Evolutionary conservation across 2,888 invertebrate species (phyloP).

Genomic region (Habrosyne pyritoides): DNA sequence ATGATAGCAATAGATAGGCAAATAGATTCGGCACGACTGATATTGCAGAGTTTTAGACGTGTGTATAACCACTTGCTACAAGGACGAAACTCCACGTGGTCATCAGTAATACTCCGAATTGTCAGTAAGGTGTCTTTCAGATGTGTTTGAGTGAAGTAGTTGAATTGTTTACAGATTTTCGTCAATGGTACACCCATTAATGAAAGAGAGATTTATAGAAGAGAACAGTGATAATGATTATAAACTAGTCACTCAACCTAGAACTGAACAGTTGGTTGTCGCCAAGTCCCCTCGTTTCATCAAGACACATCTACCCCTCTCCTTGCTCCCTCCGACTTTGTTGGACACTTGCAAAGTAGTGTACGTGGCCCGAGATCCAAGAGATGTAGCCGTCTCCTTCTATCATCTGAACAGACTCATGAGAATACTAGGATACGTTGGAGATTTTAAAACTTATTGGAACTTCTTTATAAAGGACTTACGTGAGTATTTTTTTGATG

Average conservation of each 20-base stretch:
- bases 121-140: no score
- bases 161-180: slow-evolving; percentile 84
- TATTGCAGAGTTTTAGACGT: no score
- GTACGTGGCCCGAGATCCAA: slow-evolving; percentile 93
- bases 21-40: no score
- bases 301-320: slow-evolving; percentile 89
- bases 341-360: slow-evolving; percentile 85
- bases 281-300: slow-evolving; percentile 64
- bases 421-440: slow-evolving; percentile 86
- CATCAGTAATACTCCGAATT: no score
- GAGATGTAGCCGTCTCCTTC: slow-evolving; percentile 93
- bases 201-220: slow-evolving; percentile 84
- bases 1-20: no score
- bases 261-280: slow-evolving; percentile 77
- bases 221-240: slow-evolving; percentile 82
- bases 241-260: slow-evolving; percentile 85
- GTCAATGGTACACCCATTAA: slow-evolving; percentile 86
- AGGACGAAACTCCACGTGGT: no score
- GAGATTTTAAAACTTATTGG: slow-evolving; percentile 88
- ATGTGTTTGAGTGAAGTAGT: no score
- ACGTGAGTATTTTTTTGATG: no score
- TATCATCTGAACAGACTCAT: slow-evolving; percentile 90
- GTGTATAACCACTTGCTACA: no score
- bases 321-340: slow-evolving; percentile 86
- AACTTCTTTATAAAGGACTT: slow-evolving; percentile 86